These are phyloP conservation scores for Pharmacophagus antenor DNA, from an alignment of 2,888 invertebrate species.

Conservation along the genomic window DNA sequence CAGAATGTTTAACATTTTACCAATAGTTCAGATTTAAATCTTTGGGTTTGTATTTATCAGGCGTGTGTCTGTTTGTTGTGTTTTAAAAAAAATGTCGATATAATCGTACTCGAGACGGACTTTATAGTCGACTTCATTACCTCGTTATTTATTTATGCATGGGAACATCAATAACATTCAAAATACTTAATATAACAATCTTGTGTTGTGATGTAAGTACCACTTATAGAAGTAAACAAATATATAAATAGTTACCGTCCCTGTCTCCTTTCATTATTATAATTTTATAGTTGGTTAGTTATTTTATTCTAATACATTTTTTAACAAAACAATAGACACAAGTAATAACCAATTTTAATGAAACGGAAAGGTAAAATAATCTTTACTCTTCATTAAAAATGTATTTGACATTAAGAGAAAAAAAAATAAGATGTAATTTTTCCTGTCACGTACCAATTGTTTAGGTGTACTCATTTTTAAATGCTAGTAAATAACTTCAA, in stretches of 20 bases:
- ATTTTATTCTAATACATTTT: too few relatives aligned
- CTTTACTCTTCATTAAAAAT: too few relatives aligned
- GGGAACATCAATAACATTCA: background rate
- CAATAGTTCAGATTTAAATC: too few relatives aligned
- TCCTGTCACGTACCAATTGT: too few relatives aligned
- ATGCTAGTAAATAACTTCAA: too few relatives aligned
- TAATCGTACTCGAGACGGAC: background rate
- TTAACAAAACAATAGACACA: too few relatives aligned
- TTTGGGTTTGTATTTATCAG: background rate
- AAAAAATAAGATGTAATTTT: too few relatives aligned
- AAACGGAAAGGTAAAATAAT: too few relatives aligned
- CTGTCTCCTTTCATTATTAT: background rate
- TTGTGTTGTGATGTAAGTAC: background rate
- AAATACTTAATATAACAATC: background rate
- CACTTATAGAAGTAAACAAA: background rate
- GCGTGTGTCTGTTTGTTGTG: background rate
- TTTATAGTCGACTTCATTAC: background rate
- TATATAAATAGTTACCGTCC: background rate
- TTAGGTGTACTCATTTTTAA: too few relatives aligned
- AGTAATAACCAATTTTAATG: too few relatives aligned
- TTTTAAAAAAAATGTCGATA: background rate
- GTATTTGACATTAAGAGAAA: too few relatives aligned
- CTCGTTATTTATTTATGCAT: background rate
- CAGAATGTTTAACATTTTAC: background rate
- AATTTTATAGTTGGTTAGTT: too few relatives aligned